Conservation (phyloP, 1,140 invertebrate species). For the Copidosoma floridanum region DNA sequence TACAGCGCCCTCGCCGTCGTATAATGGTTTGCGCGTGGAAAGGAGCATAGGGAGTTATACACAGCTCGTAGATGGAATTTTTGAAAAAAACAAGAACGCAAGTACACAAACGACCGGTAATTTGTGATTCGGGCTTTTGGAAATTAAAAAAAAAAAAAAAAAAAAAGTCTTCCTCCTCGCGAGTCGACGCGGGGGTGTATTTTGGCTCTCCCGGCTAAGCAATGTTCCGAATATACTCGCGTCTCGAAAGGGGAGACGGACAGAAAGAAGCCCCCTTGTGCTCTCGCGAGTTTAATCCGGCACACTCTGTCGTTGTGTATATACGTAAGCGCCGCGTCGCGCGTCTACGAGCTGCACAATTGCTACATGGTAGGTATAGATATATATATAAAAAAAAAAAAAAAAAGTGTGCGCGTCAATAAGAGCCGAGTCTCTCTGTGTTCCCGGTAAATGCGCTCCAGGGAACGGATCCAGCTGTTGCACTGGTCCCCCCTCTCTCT, state of each 20-base stretch:
- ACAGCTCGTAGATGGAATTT: no score
- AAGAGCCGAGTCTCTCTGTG: conserved; percentile 55
- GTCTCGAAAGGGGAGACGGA: conserved; percentile 10
- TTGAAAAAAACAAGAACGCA: no score
- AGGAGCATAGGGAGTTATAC: no score
- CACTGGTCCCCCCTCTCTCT: conserved; percentile 19
- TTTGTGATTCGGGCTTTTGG: no score
- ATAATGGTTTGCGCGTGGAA: no score
- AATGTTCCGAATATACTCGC: neutral
- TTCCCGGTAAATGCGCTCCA: conserved; percentile 55
- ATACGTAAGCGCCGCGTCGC: neutral
- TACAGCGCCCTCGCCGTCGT: no score
- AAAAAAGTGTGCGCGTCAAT: conserved; percentile 44
- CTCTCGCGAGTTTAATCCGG: conserved; percentile 53
- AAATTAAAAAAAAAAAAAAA: no score
- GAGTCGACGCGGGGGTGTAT: no score
- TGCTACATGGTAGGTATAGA: neutral
- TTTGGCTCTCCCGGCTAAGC: no score
- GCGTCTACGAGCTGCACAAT: conserved; percentile 5
- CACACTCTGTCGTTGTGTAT: conserved; percentile 53
- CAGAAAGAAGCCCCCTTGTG: conserved; percentile 42
- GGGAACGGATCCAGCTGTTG: conserved; percentile 58
- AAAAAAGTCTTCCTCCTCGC: no score
- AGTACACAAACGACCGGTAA: no score
- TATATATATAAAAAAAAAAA: conserved; percentile 13